These are phyloP conservation scores for Geophilus truncorum DNA, from an alignment of 2,888 invertebrate species.

Conservation along the genomic window DNA sequence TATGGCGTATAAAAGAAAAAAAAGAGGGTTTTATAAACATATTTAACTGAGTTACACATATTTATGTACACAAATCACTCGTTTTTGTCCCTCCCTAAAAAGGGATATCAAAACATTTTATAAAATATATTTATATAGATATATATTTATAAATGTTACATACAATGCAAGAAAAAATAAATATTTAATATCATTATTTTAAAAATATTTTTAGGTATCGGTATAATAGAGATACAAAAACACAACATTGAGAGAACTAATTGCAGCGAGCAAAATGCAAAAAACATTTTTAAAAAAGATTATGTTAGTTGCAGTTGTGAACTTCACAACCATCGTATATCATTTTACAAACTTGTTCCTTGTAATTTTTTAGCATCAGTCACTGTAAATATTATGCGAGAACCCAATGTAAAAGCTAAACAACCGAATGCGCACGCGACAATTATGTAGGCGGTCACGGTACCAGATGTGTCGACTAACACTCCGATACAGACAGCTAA, in stretches of 20 bases:
- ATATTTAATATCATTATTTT: background rate
- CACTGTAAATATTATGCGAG: conserved; percentile 39
- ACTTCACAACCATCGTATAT: background rate
- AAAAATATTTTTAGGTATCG: background rate
- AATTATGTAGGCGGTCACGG: conserved; percentile 50
- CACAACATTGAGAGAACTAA: too few relatives aligned
- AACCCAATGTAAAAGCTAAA: conserved; percentile 43
- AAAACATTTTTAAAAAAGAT: too few relatives aligned
- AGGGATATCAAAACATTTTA: too few relatives aligned
- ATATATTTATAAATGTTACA: background rate
- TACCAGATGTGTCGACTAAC: conserved; percentile 49
- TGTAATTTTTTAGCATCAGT: background rate
- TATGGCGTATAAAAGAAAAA: background rate
- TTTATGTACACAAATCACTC: too few relatives aligned
- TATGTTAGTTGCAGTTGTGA: background rate
- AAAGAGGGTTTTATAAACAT: too few relatives aligned
- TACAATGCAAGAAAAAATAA: background rate
- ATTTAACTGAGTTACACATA: too few relatives aligned
- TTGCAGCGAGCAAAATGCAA: too few relatives aligned
- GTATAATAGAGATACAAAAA: background rate
- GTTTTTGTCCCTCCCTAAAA: too few relatives aligned
- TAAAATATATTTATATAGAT: background rate
- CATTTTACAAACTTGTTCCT: background rate
- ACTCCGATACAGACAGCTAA: conserved; percentile 50
- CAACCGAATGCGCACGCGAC: conserved; percentile 49